These are phyloP conservation scores for Armadillidium nasatum DNA, from an alignment of 1,140 invertebrate species.

Conservation along the genomic window DNA sequence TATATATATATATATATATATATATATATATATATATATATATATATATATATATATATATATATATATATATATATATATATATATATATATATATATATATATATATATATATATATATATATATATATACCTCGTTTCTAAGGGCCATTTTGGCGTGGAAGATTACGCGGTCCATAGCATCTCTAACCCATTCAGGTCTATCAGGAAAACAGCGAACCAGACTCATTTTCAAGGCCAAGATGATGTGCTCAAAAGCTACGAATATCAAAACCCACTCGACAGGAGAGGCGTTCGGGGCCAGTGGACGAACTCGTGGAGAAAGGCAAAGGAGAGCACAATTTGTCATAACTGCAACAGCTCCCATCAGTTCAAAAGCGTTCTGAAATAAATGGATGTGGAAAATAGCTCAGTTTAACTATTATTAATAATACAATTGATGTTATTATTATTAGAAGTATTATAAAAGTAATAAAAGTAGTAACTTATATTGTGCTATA, in stretches of 20 bases:
- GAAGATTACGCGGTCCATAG: constrained; percentile 49
- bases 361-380: constrained; percentile 35
- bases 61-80: too few relatives aligned
- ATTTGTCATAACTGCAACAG: constrained; percentile 68
- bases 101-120: too few relatives aligned
- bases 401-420: too few relatives aligned
- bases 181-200: constrained; percentile 82
- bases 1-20: too few relatives aligned
- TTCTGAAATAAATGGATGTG: constrained; percentile 7
- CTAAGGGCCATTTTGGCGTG: constrained; percentile 64
- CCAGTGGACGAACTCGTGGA: constrained; percentile 79
- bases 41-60: too few relatives aligned
- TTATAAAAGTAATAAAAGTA: too few relatives aligned
- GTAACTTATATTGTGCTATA: too few relatives aligned
- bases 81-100: too few relatives aligned
- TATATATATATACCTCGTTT: constrained; percentile 49
- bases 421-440: too few relatives aligned
- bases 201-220: constrained; percentile 85
- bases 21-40: too few relatives aligned
- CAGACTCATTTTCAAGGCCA: constrained; percentile 72
- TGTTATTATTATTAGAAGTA: too few relatives aligned
- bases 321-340: constrained; percentile 89
- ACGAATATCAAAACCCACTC: constrained; percentile 77
- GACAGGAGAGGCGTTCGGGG: constrained; percentile 76
- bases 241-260: constrained; percentile 70